Evolutionary conservation across 2,797 vertebrate genomes (phyloP).

Genomic region (Merluccius polli): DNA sequence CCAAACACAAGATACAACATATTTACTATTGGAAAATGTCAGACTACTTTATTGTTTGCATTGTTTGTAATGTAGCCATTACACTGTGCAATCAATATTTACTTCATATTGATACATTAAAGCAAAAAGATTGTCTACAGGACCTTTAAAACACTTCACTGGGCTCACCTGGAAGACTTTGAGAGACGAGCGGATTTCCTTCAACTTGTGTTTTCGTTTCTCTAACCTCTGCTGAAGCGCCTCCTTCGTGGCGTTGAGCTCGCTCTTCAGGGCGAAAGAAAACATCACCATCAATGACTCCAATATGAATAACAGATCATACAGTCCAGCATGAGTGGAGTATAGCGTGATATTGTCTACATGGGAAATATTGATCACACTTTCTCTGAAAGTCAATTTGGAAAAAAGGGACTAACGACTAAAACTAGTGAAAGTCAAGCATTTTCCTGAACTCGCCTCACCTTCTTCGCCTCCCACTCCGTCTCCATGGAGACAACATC

Average conservation of each 20-base stretch:
- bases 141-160: neutral
- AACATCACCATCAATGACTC: neutral
- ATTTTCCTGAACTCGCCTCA: constrained; percentile 26
- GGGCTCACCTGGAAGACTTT: constrained; percentile 43
- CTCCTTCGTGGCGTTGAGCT: constrained; percentile 27
- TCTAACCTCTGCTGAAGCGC: constrained; percentile 28
- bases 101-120: too few species aligned
- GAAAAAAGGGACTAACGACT: too few species aligned
- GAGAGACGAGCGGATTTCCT: constrained; percentile 18
- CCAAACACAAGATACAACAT: too few species aligned
- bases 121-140: too few species aligned
- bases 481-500: constrained; percentile 75
- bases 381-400: neutral
- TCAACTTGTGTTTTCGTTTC: constrained; percentile 27
- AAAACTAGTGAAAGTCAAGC: neutral
- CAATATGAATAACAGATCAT: too few species aligned
- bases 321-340: too few species aligned
- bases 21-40: too few species aligned
- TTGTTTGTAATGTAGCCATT: too few species aligned
- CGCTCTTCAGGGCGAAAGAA: constrained; percentile 14
- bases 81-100: too few species aligned
- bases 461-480: constrained; percentile 75
- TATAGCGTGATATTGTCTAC: too few species aligned
- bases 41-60: too few species aligned
- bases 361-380: neutral